Conservation (phyloP, 1,140 invertebrate species). For the Protaetia brevitarsis region DNA sequence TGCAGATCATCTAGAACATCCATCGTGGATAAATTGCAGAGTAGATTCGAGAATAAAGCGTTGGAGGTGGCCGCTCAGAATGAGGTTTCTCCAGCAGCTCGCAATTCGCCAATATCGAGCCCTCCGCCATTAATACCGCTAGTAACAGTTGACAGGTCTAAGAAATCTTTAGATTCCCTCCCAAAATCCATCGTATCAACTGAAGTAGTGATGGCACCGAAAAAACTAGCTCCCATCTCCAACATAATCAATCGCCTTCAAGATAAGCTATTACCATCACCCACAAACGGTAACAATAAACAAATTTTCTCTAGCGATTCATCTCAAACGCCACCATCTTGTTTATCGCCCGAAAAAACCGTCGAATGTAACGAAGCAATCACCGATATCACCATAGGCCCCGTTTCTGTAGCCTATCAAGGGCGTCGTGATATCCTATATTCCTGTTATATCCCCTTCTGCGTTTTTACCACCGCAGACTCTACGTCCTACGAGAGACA, state of each 20-base stretch:
- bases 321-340: neutral
- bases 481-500: constrained; percentile 35
- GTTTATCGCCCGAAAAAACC: neutral
- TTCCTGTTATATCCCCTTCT: constrained; percentile 36
- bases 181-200: neutral
- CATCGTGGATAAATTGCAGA: constrained; percentile 12
- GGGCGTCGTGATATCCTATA: constrained; percentile 27
- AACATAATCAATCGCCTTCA: constrained; percentile 23
- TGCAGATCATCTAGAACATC: constrained; percentile 31
- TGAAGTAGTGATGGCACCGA: neutral
- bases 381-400: no score
- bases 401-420: neutral
- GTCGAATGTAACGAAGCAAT: neutral
- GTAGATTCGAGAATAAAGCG: neutral
- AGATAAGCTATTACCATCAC: neutral
- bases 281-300: neutral
- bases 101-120: no score
- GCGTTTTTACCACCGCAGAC: constrained; percentile 36
- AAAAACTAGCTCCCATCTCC: constrained; percentile 13
- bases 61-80: no score
- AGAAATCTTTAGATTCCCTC: neutral
- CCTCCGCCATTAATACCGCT: neutral
- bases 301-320: no score
- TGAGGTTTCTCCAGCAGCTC: no score
- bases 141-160: neutral